Evolutionary conservation across 1,140 invertebrate genomes (phyloP).

Genomic region (Babylonia areolata): DNA sequence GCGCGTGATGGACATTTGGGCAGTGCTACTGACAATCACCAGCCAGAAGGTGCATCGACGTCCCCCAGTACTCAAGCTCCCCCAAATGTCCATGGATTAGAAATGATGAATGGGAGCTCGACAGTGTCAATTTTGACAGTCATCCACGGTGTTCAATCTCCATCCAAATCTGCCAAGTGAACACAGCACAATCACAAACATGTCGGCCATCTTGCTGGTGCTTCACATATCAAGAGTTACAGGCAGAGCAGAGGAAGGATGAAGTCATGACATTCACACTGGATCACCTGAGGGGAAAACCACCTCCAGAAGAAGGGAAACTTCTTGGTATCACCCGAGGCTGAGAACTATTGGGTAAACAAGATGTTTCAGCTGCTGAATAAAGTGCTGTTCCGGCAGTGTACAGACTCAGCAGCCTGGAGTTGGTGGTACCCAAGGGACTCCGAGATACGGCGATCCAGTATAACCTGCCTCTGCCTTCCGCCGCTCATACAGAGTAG

Average conservation of each 20-base stretch:
- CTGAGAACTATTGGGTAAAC: neutral
- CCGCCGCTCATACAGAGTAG: neutral
- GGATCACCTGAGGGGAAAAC: neutral
- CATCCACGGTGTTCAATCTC: too few relatives aligned
- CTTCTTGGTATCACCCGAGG: neutral
- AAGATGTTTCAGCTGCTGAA: neutral
- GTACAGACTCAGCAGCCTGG: neutral
- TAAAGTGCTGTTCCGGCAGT: neutral
- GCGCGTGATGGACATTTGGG: too few relatives aligned
- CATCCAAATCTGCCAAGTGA: too few relatives aligned
- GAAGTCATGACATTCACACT: neutral
- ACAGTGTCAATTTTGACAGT: too few relatives aligned
- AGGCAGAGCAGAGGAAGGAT: constrained; percentile 2
- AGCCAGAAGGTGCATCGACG: too few relatives aligned
- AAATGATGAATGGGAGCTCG: too few relatives aligned
- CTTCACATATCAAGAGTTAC: neutral
- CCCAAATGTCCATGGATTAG: too few relatives aligned
- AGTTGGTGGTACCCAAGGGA: neutral
- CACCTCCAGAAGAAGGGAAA: neutral
- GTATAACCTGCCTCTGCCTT: too few relatives aligned
- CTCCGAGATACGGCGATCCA: neutral
- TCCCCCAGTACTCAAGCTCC: too few relatives aligned
- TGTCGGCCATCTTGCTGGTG: neutral
- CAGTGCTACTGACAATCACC: too few relatives aligned
- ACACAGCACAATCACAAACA: neutral